Evolutionary conservation across 2,113 vertebrate species (phyloP), one percentile per base, ranked within the genome.

Genomic region (Corydoras maculifer): DNA sequence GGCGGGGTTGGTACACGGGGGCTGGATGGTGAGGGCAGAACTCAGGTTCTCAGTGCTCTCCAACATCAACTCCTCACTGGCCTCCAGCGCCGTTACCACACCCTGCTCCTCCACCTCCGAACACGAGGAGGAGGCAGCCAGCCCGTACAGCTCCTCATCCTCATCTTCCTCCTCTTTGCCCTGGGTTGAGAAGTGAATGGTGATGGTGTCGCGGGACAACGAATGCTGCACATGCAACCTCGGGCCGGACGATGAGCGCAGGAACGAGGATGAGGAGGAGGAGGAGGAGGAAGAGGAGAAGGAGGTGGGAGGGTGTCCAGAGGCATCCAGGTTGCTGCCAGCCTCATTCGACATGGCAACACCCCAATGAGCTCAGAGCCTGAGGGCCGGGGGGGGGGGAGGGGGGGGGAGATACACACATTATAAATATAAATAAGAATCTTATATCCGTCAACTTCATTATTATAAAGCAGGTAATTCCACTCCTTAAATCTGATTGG

Each of bases 121-220:
- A 59, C 79, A 31, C 25, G 75, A 77, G 11, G 91, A 80, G 64
- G 83, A 84, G 68, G 57, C 8, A 0, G 77, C 31, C 5, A 78
- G 48, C 35, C 85, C 78, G 9, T 88, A 91, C 50, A 96, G 90
- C 81, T 94, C 93, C 80, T 97, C 94, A 67, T 98, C 95, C 74
- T 99, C 96, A 58, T 98, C 96, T 69, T 99, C 96, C 81, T 97
- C 95, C 82, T 98, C 95, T 86, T 95, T 93, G 83, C 95, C 95
- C 77, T 92, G 90, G 75, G 94, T 94, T 58, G 94, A 98, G 89
- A 99, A 99, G 89, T 95, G 96, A 87, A 99, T 97, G 86, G 96
- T 96, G 84, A 99, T 94, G 85, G 93, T 96, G 87, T 99, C 96
- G 82, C 91, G 90, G 69, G 97, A 99, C 70, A 91, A 83, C 3